Evolutionary conservation across 2,797 vertebrate species (phyloP).

Genomic region (Falco cherrug): DNA sequence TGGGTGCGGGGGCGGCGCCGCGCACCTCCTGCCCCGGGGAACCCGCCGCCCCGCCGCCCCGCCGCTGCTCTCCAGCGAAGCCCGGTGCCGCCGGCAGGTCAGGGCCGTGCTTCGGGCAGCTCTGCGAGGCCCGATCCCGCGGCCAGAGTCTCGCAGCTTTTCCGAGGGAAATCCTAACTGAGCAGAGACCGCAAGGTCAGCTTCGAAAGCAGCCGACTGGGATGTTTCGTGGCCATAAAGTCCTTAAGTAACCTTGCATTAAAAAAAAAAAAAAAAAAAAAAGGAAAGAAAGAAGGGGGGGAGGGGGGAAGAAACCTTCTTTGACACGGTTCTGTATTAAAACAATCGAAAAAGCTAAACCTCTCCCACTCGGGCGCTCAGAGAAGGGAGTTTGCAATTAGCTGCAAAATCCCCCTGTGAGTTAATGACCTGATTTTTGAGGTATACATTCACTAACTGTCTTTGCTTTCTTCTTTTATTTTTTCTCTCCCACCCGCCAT

Average conservation of each 20-base stretch:
- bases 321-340: not conserved
- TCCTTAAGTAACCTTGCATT: constrained; percentile 35
- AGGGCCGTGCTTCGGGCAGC: not conserved
- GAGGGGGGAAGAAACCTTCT: not conserved
- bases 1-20: not conserved
- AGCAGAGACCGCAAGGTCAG: not conserved
- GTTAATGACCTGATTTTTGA: constrained; percentile 12
- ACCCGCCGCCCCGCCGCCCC: too few species aligned
- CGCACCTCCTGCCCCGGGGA: not conserved
- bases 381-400: constrained; percentile 10
- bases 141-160: not conserved
- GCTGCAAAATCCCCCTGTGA: not conserved
- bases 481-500: too few species aligned
- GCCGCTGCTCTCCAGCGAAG: not conserved
- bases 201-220: not conserved
- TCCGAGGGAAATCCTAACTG: not conserved
- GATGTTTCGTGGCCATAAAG: not conserved
- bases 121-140: not conserved
- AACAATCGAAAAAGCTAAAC: constrained; percentile 1
- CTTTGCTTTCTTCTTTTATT: not conserved
- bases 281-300: rapidly evolving
- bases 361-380: not conserved
- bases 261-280: not conserved
- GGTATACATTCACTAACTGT: not conserved
- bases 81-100: rapidly evolving